A percentile compares a stretch with the other conserved stretches of the same genome.
Evolutionary conservation across 2,113 vertebrate species (phyloP).

Genomic region (Colius striatus): DNA sequence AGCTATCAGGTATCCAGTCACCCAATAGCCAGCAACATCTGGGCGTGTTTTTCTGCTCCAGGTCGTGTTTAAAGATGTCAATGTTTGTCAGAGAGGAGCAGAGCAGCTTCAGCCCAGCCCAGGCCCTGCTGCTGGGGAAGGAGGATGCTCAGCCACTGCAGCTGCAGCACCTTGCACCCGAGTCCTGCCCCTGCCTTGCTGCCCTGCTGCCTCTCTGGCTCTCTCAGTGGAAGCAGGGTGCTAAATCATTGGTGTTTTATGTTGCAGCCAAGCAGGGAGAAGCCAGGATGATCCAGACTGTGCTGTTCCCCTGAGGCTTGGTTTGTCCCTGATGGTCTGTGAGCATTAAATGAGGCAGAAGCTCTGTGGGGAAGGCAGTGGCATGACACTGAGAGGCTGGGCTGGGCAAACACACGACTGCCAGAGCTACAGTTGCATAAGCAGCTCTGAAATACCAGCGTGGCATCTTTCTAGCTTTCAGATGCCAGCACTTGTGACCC

Average conservation of each 20-base stretch:
- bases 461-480: neutral
- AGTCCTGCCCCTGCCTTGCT: neutral
- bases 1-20: constrained; percentile 55
- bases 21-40: constrained; percentile 45
- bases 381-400: neutral
- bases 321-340: neutral
- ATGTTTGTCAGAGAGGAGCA: neutral
- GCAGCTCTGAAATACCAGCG: neutral
- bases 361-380: fast-evolving
- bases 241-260: fast-evolving
- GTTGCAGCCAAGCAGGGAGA: neutral
- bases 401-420: neutral
- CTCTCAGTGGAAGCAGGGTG: fast-evolving
- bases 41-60: constrained; percentile 52
- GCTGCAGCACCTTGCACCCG: neutral
- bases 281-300: neutral
- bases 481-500: neutral
- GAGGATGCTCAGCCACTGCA: fast-evolving
- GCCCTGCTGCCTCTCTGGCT: neutral
- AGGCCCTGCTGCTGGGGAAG: neutral
- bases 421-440: neutral
- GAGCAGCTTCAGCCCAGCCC: neutral
- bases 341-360: neutral
- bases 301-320: fast-evolving
- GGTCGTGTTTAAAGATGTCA: neutral